phyloP scores from a whole-genome alignment of 2,113 vertebrate species.

The Brachyistius frenatus region DNA sequence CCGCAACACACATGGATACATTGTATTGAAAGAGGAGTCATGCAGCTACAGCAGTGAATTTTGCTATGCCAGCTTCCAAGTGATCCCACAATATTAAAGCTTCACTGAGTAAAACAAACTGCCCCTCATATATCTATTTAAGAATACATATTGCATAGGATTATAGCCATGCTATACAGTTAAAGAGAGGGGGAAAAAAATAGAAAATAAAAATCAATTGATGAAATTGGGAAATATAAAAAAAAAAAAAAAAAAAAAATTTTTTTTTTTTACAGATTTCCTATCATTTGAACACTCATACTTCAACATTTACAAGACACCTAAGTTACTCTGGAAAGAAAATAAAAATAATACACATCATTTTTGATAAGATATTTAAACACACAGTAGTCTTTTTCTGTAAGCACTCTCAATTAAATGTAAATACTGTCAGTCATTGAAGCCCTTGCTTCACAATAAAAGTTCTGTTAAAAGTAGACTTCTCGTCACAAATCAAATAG shows the following conservation, averaged over 20 bases:
- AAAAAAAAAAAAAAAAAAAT: slow-evolving; percentile 80
- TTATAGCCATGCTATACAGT: slow-evolving; percentile 96
- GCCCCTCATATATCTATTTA: slow-evolving; percentile 91
- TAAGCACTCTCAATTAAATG: slow-evolving; percentile 80
- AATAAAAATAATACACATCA: slow-evolving; percentile 82
- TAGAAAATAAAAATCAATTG: slow-evolving; percentile 86
- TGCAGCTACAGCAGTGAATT: slow-evolving; percentile 94
- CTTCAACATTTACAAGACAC: slow-evolving; percentile 94
- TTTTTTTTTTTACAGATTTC: slow-evolving; percentile 85
- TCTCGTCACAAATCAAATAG: slow-evolving; percentile 73
- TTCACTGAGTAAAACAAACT: slow-evolving; percentile 89
- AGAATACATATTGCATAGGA: slow-evolving; percentile 96
- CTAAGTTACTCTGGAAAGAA: slow-evolving; percentile 88
- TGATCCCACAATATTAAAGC: slow-evolving; percentile 90
- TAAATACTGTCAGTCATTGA: slow-evolving; percentile 84
- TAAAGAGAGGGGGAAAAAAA: slow-evolving; percentile 72
- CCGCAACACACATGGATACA: slow-evolving; percentile 91
- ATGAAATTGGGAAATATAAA: slow-evolving; percentile 86
- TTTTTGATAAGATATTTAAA: slow-evolving; percentile 81
- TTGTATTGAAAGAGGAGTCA: slow-evolving; percentile 92
- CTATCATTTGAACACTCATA: slow-evolving; percentile 92
- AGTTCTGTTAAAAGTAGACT: slow-evolving; percentile 77
- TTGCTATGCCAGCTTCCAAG: slow-evolving; percentile 88
- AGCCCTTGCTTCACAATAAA: slow-evolving; percentile 83
- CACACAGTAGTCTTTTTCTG: slow-evolving; percentile 79